Conservation (phyloP, 2,797 vertebrate genomes). For the Microtus obscurus region DNA sequence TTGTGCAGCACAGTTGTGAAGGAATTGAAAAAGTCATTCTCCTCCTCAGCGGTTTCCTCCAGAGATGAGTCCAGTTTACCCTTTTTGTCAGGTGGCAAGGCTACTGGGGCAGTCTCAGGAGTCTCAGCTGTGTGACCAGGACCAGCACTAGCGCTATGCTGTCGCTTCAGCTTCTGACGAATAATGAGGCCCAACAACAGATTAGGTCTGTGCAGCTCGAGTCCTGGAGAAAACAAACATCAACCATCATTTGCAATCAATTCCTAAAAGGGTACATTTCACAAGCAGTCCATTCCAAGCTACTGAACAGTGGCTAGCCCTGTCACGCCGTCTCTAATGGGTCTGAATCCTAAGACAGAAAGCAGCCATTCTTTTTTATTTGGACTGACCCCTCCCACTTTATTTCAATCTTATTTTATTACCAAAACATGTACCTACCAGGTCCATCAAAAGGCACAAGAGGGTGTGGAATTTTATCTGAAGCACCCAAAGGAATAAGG, state of each 20-base stretch:
- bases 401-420: constrained; percentile 10
- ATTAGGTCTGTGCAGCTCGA: constrained; percentile 96
- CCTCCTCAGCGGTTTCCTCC: constrained; percentile 89
- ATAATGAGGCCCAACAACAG: constrained; percentile 98
- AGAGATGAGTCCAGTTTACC: constrained; percentile 88
- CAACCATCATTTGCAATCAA: constrained; percentile 32
- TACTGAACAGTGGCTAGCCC: neutral
- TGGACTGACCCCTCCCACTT: neutral
- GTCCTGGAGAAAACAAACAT: constrained; percentile 90
- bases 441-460: constrained; percentile 99
- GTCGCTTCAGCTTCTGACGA: constrained; percentile 95
- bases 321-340: neutral
- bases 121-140: constrained; percentile 89
- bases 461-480: constrained; percentile 98
- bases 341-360: neutral
- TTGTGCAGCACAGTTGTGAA: constrained; percentile 91
- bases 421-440: constrained; percentile 89
- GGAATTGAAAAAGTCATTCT: constrained; percentile 94
- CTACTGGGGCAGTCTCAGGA: constrained; percentile 86
- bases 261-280: neutral
- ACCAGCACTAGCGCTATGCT: constrained; percentile 85
- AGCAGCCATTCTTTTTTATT: neutral
- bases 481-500: constrained; percentile 96
- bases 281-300: constrained; percentile 18
- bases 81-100: constrained; percentile 92